Conservation (phyloP, 53 echinoderm and acorn worm genomes). For the Echinometra lucunter region DNA sequence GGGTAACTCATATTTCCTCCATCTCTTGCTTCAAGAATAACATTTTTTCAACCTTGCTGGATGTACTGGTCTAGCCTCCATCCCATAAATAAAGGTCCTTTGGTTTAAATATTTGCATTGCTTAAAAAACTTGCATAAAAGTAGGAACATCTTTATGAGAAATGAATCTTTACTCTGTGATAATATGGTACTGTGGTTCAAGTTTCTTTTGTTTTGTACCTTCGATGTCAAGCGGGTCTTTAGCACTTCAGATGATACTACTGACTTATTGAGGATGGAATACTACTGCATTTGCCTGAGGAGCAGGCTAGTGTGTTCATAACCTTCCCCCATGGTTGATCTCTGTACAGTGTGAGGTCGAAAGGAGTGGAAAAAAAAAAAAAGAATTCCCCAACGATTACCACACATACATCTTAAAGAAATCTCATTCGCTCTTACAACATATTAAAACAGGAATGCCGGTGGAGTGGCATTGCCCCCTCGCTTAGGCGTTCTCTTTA, state of each 20-base stretch:
- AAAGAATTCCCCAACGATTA: slow-evolving; percentile 38
- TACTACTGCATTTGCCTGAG: neutral
- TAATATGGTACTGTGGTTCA: neutral
- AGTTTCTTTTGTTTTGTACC: neutral
- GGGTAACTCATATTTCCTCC: slow-evolving; percentile 60
- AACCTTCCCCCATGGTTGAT: neutral
- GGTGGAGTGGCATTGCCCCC: slow-evolving; percentile 34
- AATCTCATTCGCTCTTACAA: slow-evolving; percentile 27
- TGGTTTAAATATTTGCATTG: neutral
- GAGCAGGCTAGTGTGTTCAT: slow-evolving; percentile 26
- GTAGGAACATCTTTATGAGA: neutral
- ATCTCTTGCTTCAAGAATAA: slow-evolving; percentile 64
- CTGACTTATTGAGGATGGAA: neutral
- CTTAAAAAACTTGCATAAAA: neutral
- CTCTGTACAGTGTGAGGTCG: slow-evolving; percentile 30
- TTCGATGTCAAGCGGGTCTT: neutral
- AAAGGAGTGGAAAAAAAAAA: neutral
- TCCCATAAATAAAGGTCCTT: neutral
- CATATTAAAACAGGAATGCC: slow-evolving; percentile 45
- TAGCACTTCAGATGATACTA: no score
- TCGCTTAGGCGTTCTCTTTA: neutral
- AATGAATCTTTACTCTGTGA: neutral
- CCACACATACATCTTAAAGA: slow-evolving; percentile 20
- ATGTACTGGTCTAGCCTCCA: neutral
- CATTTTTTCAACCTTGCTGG: slow-evolving; percentile 15